A percentile compares a stretch with the other conserved stretches of the same genome.
Evolutionary conservation across 2,797 vertebrate species (phyloP).

Genomic region (Chelonia mydas): DNA sequence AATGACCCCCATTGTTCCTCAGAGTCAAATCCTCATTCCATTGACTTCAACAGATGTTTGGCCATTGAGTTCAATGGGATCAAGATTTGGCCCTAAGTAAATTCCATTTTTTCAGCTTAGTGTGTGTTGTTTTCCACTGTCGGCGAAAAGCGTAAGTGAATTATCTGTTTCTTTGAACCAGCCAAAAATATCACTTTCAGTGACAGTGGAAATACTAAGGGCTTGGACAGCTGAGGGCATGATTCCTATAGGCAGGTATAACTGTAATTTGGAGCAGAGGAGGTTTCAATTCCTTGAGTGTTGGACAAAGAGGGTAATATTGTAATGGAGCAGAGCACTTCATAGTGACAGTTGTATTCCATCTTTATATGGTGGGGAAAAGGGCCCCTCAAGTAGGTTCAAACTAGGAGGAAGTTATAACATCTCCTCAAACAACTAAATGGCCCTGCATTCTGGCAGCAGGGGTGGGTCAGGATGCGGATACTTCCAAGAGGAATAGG

Average conservation of each 20-base stretch:
- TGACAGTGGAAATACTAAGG: neutral
- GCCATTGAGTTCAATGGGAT: neutral
- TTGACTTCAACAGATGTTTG: neutral
- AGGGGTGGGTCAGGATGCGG: neutral
- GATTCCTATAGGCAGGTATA: neutral
- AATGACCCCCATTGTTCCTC: neutral
- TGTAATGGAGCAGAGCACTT: neutral
- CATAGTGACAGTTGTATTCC: neutral
- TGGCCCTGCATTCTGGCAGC: neutral
- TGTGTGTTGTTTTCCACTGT: neutral
- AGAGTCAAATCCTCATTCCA: neutral
- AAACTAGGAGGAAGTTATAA: neutral
- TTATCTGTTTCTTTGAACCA: constrained; percentile 53
- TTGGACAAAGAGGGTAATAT: neutral
- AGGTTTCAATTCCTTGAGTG: constrained; percentile 54
- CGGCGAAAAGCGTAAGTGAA: constrained; percentile 40
- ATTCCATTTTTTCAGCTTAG: neutral
- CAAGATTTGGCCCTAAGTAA: neutral
- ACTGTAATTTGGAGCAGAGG: constrained; percentile 68
- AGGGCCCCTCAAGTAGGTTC: neutral
- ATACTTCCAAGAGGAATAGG: neutral
- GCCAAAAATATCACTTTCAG: constrained; percentile 40
- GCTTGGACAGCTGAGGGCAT: constrained; percentile 66
- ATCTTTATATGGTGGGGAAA: neutral
- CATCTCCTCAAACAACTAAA: neutral